Base-by-base conservation (phyloP, 2,888 invertebrate genomes). In the Drosophila vallismaia region DNA sequence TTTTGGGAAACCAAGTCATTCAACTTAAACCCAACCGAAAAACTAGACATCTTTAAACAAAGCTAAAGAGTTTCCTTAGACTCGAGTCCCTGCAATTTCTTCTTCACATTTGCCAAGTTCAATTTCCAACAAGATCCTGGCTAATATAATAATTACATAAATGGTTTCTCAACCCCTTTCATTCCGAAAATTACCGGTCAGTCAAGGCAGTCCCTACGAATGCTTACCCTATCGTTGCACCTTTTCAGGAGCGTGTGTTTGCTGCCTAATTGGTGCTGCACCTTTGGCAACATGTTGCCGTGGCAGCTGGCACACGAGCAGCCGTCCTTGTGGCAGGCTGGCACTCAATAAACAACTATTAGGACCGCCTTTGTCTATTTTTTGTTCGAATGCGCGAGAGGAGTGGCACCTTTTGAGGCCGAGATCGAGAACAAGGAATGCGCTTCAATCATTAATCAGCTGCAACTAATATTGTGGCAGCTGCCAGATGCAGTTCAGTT, bases 271-370 rank as follows among this genome's bases (percentile, higher is more conserved):
- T 77, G 87, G 66, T 53, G 50, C 54, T 46, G 52, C 56, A 68
- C 59, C 60, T 56, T 64, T 55, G 40, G 83, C 78, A 73, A 71
- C 78, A 83, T 79, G 78, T 83, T 75, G 79, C 50, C 31, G 55
- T 45, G 40, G 60, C 67, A 59, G 67, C 58, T 56, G 38, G 40
- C 59, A 31, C 44, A 10, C 44, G 19, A 19, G 73, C 72, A 69
- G 68, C 75, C 71, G 62, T 71, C 54, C 57, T 62, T 71, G 55
- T 59, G 45, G 24, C 57, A 40, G 59, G 71, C 75, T 70, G 74
- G 48, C 88, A 81, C 78, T 79, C 79, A 70, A 82, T 87, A 87
- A 83, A 72, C 58, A 74, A 50, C 55, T 68, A 74, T 86, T 86
- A 75, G 70, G 56, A 46, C 58, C 57, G 73, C 63, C 71, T 54